Base-by-base conservation (phyloP, 2,888 invertebrate species). In the Sphaerophoria taeniata region DNA sequence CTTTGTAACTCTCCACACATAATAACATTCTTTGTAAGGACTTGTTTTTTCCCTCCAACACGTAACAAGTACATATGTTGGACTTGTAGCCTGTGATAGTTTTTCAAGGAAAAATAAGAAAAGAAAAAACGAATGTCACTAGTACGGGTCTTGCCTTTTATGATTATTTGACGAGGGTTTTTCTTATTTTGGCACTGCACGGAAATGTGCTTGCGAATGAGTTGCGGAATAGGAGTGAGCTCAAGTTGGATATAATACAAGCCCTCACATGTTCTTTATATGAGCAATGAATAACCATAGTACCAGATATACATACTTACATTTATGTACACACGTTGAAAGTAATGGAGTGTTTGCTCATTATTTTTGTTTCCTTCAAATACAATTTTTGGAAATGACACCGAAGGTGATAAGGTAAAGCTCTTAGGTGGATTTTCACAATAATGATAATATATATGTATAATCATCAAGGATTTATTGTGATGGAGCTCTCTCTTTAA, bases 121-220 rank as follows among this genome's bases (percentile, higher is more conserved):
- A 51, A 24, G 24, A 24, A 24, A 51, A 51, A 79, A 69, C 24
- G 61, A 79, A 60, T 69, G 61, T 74, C 61, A 74, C 69, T 79
- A 74, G 61, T 74, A 61, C 60, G 6, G 39, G 73, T 53, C 55
- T 69, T 63, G 55, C 16, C 65, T 73, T 79, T 73, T 72, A 79
- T 55, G 72, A 60, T 14, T 49, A 31, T 58, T 67, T 51, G 60
- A 33, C 36, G 51, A 58, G 49, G 24, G 43, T 51, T 24, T 14
- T 65, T 34, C 49, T 71, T 24, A 16, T 72, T 67, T 67, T 45
- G 53, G 39, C 6, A 24, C 51, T 24, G 9, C 7, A 24, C 6
- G 51, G 16, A 51, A 2, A 51, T 51, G 24, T 51, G n/a, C 5
- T 49, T 45, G 14, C 9, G 51, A 51, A 51, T 24, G 24, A 51